These are phyloP conservation scores for Melanotaenia trifasciata DNA, from an alignment of 2,797 vertebrate genomes.

Conservation along the genomic window DNA sequence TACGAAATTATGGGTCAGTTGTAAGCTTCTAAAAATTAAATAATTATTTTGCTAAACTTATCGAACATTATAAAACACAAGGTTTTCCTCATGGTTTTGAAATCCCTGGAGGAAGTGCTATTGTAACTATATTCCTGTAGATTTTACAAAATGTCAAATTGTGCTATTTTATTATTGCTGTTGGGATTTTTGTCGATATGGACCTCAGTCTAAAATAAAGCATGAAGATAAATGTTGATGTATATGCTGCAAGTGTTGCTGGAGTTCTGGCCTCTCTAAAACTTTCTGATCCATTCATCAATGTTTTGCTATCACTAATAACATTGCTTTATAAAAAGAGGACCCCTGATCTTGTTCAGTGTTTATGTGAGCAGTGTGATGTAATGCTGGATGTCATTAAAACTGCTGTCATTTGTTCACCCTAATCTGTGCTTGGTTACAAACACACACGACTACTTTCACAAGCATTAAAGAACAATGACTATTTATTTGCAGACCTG, in stretches of 20 bases:
- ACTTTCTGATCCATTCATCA: neutral
- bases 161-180: too few species aligned
- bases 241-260: neutral
- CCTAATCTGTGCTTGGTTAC: conserved; percentile 29
- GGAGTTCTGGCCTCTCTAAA: neutral
- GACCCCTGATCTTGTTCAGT: conserved; percentile 7
- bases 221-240: neutral
- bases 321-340: conserved; percentile 3
- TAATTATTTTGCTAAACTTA: too few species aligned
- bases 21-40: too few species aligned
- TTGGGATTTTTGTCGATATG: too few species aligned
- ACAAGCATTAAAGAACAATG: conserved; percentile 28
- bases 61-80: too few species aligned
- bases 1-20: too few species aligned
- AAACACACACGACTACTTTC: conserved; percentile 24
- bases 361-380: conserved; percentile 27
- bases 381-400: conserved; percentile 18
- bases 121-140: too few species aligned
- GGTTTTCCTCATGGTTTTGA: too few species aligned
- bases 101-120: too few species aligned
- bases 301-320: neutral
- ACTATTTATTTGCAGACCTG: conserved; percentile 9
- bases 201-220: too few species aligned
- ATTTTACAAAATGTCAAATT: too few species aligned
- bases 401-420: conserved; percentile 10